Evolutionary conservation across 2,797 vertebrate species (phyloP), one percentile per base, ranked within the genome.

Genomic region (Sebastes itinus): DNA sequence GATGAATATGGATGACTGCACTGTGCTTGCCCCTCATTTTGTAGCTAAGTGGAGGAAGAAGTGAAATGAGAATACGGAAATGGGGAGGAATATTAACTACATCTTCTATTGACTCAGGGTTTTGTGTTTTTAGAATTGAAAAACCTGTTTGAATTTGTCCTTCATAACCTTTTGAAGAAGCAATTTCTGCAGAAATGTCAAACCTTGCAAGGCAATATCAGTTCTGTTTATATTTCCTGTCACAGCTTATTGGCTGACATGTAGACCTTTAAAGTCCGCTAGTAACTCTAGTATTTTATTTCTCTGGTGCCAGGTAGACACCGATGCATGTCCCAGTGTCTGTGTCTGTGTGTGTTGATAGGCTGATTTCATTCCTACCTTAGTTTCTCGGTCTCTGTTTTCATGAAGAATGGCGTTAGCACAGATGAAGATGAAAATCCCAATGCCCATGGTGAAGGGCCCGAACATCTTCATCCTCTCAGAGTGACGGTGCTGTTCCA

Each of bases 401-500:
- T 99, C 99, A 9, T 99, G 98, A 23, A 99, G 96, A 83, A 99
- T 99, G 79, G 99, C 98, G 33, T 99, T 99, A 4, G 98, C 99
- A 3, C 99, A 99, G 86, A 99, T 99, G 82, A 99, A 99, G 86
- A 99, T 98, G 87, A 99, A 99, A 85, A 99, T 99, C 72, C 99
- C 99, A 4, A 99, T 99, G 74, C 99, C 99, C 99, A 99, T 99
- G 2, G 98, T 99, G 91, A 99, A 99, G 1, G 99, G 99, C 16
- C 99, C 99, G 1, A 99, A 89, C 98, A 99, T 99, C 93, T 99
- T 99, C 98, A 99, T 99, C 91, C 97, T 97, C 86, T 99, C 96
- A 0, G 98, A 99, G 92, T 98, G 98, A 73, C 98, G 88, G 23
- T 99, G 98, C 85, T 96, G 97, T 68, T 97, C 97, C 64, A 99